Conservation (phyloP, 2,797 vertebrate genomes). For the Acropternis orthonyx region DNA sequence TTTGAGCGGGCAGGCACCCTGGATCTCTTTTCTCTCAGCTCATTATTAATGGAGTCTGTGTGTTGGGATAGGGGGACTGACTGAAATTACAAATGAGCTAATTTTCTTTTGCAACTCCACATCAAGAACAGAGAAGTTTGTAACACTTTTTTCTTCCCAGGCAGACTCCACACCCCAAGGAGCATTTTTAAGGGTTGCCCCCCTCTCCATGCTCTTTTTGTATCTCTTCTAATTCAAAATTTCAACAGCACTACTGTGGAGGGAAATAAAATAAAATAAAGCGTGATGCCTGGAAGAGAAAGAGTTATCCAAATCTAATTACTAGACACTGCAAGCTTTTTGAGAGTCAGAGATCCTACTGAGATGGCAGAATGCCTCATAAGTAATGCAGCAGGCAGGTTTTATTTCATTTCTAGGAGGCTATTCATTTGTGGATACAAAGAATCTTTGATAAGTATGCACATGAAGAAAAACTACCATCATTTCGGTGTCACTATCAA, state of each 20-base stretch:
- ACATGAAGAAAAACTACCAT: background rate
- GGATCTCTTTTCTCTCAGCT: conserved; percentile 61
- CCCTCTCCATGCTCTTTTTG: background rate
- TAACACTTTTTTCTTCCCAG: conserved; percentile 25
- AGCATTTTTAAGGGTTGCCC: background rate
- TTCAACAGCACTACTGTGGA: conserved; percentile 10
- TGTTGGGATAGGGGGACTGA: conserved; percentile 45
- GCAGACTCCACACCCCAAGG: background rate
- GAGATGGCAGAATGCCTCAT: conserved; percentile 34
- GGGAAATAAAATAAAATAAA: conserved; percentile 46
- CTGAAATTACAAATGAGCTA: conserved; percentile 44
- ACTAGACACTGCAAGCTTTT: conserved; percentile 46
- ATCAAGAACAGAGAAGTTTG: background rate
- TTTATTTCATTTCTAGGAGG: conserved; percentile 35
- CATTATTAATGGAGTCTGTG: conserved; percentile 35
- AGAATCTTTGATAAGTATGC: conserved; percentile 5
- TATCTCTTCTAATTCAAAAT: conserved; percentile 1
- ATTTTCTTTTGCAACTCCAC: conserved; percentile 33
- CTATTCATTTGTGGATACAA: conserved; percentile 35
- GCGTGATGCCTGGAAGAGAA: conserved; percentile 42
- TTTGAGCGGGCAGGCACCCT: background rate
- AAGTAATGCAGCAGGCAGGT: conserved; percentile 39
- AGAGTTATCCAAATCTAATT: conserved; percentile 55
- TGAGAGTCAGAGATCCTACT: conserved; percentile 41
- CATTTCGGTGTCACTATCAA: background rate